Base-by-base conservation (phyloP, 2,797 vertebrate species). In the Sebastolobus alascanus region DNA sequence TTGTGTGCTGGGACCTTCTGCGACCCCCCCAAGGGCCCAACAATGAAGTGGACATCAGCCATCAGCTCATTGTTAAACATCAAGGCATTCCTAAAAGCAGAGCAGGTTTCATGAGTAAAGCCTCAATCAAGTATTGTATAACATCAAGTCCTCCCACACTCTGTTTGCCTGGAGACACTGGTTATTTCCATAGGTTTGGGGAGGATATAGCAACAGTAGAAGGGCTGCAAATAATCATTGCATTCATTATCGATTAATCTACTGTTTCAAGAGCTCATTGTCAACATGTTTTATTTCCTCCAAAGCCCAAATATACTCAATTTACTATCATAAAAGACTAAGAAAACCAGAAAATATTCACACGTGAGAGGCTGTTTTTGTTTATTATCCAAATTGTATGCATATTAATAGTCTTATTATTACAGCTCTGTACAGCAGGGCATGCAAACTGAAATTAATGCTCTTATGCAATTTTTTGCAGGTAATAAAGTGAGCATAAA, bases 41-140 rank as follows among this genome's bases (percentile, higher is more conserved):
- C 98, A 22, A 99, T 91, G 94, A 99, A 99, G 95, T 98, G 97
- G 83, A 99, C 96, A n/a, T 99, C 99, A 1, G 99, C 98, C 99
- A 99, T 99, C 90, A 98, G 97, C 94, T 99, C 98, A 90, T 98
- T 99, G 95, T 99, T 99, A 90, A 98, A 99, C 98, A 99, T 99
- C 89, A 97, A 94, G 71, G 99, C 98, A 86, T 99, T 99, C 96
- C 99, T 99, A 55, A 83, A 89, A 77, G 67, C 79, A 71, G 69
- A 87, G 68, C 73, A 89, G 68, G 71, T 75, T 79, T 54, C 50
- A 77, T 18, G 43, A 52, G 50, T 10, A 2, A 77, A 84, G 73
- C 54, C 55, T 55, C 54, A 3, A 60, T 61, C 37, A 2, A 70
- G 69, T 67, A 60, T 89, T 88, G 84, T 77, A 50, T 83, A 84